phyloP scores from a whole-genome alignment of 2,888 invertebrate species.

The Drosophila borealis region DNA sequence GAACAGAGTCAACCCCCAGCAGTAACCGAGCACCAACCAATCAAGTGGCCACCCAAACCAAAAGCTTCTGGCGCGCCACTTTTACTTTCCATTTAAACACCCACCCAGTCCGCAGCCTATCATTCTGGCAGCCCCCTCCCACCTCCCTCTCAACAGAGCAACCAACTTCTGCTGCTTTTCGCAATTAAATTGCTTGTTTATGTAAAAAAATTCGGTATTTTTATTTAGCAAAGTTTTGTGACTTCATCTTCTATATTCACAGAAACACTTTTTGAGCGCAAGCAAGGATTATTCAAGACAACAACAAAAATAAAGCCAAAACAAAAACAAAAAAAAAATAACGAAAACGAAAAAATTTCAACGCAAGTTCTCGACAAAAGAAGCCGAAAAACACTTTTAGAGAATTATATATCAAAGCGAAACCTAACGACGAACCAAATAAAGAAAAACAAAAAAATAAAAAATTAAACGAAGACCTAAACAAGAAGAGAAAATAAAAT shows the following conservation, averaged over 20 bases:
- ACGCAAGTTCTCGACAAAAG: slow-evolving; percentile 57
- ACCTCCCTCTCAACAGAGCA: not conserved
- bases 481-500: slow-evolving; percentile 44
- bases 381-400: slow-evolving; percentile 62
- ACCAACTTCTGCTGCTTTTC: slow-evolving; percentile 10
- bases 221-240: slow-evolving; percentile 42
- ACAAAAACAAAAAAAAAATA: slow-evolving; percentile 45
- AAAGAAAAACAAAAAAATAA: slow-evolving; percentile 33
- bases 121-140: too few relatives aligned
- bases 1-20: slow-evolving; percentile 53
- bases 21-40: slow-evolving; percentile 71
- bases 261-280: slow-evolving; percentile 84
- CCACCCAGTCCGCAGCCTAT: slow-evolving; percentile 5
- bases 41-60: slow-evolving; percentile 78
- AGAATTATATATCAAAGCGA: slow-evolving; percentile 59
- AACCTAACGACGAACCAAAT: slow-evolving; percentile 40
- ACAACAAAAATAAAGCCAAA: slow-evolving; percentile 48
- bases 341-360: slow-evolving; percentile 51
- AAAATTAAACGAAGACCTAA: slow-evolving; percentile 37
- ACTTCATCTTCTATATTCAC: slow-evolving; percentile 63
- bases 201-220: slow-evolving; percentile 26
- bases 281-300: slow-evolving; percentile 80
- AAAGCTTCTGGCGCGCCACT: slow-evolving; percentile 75
- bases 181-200: slow-evolving; percentile 41
- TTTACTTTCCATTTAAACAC: slow-evolving; percentile 69